Evolutionary conservation across 2,113 vertebrate species (phyloP).

Genomic region (Formicarius rufipectus): DNA sequence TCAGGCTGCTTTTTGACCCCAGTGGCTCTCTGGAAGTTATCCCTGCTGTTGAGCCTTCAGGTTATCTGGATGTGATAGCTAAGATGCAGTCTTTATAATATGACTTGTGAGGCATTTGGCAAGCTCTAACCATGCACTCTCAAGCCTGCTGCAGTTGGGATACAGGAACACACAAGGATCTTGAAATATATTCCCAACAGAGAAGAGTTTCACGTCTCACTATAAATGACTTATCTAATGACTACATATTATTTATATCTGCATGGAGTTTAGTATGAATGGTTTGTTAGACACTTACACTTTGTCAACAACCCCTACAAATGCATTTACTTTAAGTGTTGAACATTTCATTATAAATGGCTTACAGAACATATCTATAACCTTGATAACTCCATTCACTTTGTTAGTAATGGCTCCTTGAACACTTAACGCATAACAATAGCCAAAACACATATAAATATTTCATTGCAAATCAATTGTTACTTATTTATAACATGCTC

Average conservation of each 20-base stretch:
- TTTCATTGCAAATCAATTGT: constrained; percentile 75
- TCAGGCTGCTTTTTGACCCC: neutral
- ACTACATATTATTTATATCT: constrained; percentile 15
- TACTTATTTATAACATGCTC: constrained; percentile 79
- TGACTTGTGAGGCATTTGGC: neutral
- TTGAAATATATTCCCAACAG: neutral
- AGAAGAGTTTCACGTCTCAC: neutral
- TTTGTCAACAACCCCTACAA: constrained; percentile 60
- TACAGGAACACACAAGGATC: neutral
- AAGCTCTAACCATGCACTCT: neutral
- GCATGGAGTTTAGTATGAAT: constrained; percentile 29
- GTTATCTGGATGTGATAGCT: neutral
- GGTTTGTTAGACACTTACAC: constrained; percentile 22
- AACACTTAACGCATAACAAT: constrained; percentile 74
- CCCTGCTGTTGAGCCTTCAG: neutral
- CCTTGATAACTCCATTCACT: constrained; percentile 73
- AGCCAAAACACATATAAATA: constrained; percentile 72
- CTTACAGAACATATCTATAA: constrained; percentile 64
- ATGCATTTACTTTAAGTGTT: constrained; percentile 58
- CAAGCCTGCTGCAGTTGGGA: neutral
- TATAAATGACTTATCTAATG: constrained; percentile 31
- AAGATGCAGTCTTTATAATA: neutral
- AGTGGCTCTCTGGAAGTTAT: neutral
- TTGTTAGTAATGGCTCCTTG: constrained; percentile 69
- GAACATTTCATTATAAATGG: constrained; percentile 69